Evolutionary conservation across 2,888 invertebrate genomes (phyloP).

Genomic region (Callyntrura sp.): DNA sequence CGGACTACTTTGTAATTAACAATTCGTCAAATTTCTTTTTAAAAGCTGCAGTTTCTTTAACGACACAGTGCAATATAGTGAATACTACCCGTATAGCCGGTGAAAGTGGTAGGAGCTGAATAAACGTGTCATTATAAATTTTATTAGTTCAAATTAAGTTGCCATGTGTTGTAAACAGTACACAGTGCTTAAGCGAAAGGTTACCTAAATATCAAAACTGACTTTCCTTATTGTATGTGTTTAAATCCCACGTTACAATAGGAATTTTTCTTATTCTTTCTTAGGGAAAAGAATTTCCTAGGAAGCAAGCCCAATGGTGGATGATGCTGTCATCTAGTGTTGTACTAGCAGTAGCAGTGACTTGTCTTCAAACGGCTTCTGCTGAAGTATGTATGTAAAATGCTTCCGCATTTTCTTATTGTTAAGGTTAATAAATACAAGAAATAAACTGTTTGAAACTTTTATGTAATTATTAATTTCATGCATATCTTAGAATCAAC

Average conservation of each 20-base stretch:
- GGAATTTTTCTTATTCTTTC: no score
- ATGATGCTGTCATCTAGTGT: background rate
- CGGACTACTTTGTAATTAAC: no score
- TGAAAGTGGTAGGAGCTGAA: no score
- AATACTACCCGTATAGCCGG: no score
- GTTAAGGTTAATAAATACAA: no score
- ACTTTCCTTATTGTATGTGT: background rate
- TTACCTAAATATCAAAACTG: slow-evolving; percentile 6
- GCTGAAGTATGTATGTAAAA: slow-evolving; percentile 34
- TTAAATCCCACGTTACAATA: background rate
- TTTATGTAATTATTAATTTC: background rate
- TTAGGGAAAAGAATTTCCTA: slow-evolving; percentile 11
- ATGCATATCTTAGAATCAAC: background rate
- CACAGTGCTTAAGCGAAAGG: slow-evolving; percentile 44
- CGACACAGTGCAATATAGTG: no score
- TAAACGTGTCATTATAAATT: no score
- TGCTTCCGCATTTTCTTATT: background rate
- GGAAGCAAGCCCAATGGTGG: background rate
- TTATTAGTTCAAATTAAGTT: no score
- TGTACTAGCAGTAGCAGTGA: background rate
- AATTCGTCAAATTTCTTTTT: no score
- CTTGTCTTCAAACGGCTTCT: background rate
- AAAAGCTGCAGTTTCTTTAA: no score
- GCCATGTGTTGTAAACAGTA: slow-evolving; percentile 38
- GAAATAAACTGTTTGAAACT: background rate